Evolutionary conservation across 2,888 invertebrate species (phyloP).

Genomic region (Trachelus tabidus): DNA sequence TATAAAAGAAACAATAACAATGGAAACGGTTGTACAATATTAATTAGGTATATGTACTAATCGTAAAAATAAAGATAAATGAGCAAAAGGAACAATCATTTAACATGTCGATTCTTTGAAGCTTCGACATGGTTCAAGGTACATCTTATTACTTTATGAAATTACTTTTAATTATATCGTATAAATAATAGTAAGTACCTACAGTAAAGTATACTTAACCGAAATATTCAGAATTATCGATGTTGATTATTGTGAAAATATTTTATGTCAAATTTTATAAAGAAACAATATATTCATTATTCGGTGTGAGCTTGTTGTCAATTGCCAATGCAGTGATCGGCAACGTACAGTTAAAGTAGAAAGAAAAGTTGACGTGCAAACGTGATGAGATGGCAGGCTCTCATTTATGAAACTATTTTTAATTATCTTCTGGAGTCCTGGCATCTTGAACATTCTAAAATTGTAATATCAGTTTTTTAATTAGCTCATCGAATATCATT

Average conservation of each 20-base stretch:
- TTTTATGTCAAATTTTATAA: not conserved
- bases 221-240: not conserved
- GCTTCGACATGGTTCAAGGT: not conserved
- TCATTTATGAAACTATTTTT: constrained; percentile 11
- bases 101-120: not conserved
- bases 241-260: not conserved
- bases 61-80: not conserved
- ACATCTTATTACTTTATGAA: not conserved
- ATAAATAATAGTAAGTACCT: not conserved
- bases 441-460: constrained; percentile 60
- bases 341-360: too few relatives aligned
- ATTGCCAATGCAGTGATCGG: not conserved
- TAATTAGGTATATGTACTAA: not conserved
- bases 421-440: constrained; percentile 61
- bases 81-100: not conserved
- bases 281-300: not conserved
- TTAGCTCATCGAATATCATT: not conserved
- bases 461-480: not conserved
- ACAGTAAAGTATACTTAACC: not conserved
- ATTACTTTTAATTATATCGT: not conserved
- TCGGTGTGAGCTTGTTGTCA: too few relatives aligned
- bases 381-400: not conserved
- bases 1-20: not conserved
- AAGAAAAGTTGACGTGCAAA: not conserved
- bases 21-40: not conserved